phyloP scores from a whole-genome alignment of 1,140 invertebrate genomes.

The Ptiloglossa arizonensis region DNA sequence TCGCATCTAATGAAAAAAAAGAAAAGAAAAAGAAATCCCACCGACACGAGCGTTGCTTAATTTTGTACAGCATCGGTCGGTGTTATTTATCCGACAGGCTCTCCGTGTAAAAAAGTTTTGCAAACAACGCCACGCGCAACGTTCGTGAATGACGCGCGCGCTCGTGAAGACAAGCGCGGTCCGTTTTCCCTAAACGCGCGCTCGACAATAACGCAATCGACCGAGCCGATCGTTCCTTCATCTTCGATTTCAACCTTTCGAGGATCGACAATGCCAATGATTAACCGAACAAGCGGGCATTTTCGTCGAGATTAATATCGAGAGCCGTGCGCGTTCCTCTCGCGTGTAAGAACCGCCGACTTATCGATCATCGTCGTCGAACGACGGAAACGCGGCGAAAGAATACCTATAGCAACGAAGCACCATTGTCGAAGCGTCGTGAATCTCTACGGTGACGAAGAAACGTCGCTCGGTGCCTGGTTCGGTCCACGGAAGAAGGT shows the following conservation, averaged over 20 bases:
- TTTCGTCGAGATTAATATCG: constrained; percentile 58
- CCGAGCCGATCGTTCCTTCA: constrained; percentile 1
- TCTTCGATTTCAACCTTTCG: constrained; percentile 4
- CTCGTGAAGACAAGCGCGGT: background rate
- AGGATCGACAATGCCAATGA: constrained; percentile 49
- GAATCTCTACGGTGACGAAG: constrained; percentile 34
- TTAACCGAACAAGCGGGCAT: constrained; percentile 23
- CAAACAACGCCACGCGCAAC: too few species aligned
- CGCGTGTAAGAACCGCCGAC: constrained; percentile 23
- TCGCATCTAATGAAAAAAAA: too few species aligned
- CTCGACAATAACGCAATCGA: constrained; percentile 20
- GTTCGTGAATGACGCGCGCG: too few species aligned
- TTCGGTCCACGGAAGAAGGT: constrained; percentile 63
- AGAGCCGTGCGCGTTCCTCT: background rate
- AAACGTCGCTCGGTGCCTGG: constrained; percentile 61
- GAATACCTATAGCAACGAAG: constrained; percentile 45
- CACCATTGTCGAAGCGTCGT: constrained; percentile 47
- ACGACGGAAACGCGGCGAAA: constrained; percentile 47
- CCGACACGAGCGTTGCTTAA: too few species aligned
- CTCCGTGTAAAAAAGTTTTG: too few species aligned
- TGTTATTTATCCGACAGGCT: too few species aligned
- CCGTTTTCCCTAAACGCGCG: background rate
- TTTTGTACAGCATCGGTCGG: too few species aligned
- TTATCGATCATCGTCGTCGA: constrained; percentile 63
- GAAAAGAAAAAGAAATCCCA: too few species aligned